Evolutionary conservation across 2,888 invertebrate species (phyloP).

Genomic region (Aelia acuminata): DNA sequence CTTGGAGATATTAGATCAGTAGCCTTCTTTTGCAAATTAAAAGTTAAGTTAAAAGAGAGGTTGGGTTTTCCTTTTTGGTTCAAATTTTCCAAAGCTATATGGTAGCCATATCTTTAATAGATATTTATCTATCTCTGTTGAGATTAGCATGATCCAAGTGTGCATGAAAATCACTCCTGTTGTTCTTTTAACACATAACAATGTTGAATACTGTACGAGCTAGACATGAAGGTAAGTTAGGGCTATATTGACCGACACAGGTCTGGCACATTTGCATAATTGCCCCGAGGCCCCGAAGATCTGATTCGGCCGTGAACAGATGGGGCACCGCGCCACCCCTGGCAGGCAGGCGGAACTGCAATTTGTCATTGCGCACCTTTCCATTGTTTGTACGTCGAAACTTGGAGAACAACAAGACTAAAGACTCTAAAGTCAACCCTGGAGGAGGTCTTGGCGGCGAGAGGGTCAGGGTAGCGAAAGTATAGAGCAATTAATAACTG

Average conservation of each 20-base stretch:
- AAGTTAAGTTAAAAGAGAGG: no score
- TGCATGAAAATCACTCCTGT: background rate
- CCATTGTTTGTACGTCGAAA: slow-evolving; percentile 40
- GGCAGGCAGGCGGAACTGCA: slow-evolving; percentile 30
- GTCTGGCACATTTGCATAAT: slow-evolving; percentile 26
- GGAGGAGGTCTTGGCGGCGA: slow-evolving; percentile 3
- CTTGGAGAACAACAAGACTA: slow-evolving; percentile 22
- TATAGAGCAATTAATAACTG: slow-evolving; percentile 38
- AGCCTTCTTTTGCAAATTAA: no score
- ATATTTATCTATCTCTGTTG: no score
- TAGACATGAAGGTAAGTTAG: background rate
- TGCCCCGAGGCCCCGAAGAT: background rate
- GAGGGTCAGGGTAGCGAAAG: slow-evolving; percentile 26
- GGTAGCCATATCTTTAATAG: no score
- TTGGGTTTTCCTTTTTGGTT: no score
- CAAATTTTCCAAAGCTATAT: no score
- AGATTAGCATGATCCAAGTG: no score
- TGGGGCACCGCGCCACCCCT: slow-evolving; percentile 1
- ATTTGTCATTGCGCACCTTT: slow-evolving; percentile 32
- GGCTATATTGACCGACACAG: background rate
- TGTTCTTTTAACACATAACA: no score
- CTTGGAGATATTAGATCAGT: no score
- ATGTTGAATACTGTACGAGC: background rate
- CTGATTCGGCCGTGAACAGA: slow-evolving; percentile 36
- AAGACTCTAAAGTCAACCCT: slow-evolving; percentile 26